A percentile compares a stretch with the other conserved stretches of the same genome.
These are phyloP conservation scores for Pangasius djambal DNA, from an alignment of 2,797 vertebrate species.

Conservation along the genomic window DNA sequence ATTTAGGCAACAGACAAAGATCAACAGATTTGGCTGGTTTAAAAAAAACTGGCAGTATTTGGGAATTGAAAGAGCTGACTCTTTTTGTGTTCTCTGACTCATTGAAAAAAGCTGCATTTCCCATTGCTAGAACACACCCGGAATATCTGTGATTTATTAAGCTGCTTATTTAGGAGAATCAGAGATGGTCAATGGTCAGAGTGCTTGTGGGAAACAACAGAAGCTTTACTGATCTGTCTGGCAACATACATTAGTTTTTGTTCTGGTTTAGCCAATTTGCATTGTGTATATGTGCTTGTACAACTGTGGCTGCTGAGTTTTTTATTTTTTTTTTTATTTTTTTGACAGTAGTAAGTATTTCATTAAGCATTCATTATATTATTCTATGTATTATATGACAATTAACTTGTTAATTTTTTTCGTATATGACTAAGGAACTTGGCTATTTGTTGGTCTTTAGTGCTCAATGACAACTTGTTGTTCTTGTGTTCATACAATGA, in stretches of 20 bases:
- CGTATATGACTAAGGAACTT: neutral
- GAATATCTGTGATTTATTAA: slow-evolving; percentile 8
- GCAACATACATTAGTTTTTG: neutral
- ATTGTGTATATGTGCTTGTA: neutral
- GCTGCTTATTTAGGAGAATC: neutral
- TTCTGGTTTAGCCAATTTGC: neutral
- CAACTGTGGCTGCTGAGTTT: neutral
- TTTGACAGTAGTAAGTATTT: neutral
- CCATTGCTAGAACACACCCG: neutral
- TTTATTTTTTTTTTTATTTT: neutral
- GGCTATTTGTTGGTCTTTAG: neutral
- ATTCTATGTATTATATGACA: neutral
- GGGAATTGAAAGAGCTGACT: neutral
- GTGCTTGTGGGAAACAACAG: neutral
- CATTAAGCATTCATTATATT: neutral
- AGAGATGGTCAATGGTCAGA: neutral
- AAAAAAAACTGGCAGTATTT: neutral
- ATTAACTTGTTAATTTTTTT: neutral
- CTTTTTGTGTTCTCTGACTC: neutral
- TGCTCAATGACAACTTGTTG: neutral
- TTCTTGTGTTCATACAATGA: neutral
- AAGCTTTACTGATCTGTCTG: neutral
- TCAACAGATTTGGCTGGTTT: neutral
- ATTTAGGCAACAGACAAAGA: neutral
- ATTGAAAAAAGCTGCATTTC: neutral